These are phyloP conservation scores for Spea hammondii DNA, from an alignment of 2,797 vertebrate genomes.

Conservation along the genomic window DNA sequence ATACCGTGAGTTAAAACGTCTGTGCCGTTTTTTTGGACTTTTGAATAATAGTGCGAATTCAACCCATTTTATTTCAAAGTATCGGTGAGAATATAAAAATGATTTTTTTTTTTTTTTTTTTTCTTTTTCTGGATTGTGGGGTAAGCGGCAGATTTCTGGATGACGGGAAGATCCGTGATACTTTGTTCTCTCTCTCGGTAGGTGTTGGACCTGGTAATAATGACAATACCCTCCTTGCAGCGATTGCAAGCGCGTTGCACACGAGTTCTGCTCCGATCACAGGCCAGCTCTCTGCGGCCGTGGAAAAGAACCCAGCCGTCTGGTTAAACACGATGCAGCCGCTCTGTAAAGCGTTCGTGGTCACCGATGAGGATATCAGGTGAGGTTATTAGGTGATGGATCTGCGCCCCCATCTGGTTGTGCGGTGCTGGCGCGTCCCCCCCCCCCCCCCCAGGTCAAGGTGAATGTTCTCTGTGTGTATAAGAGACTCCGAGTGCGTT, in stretches of 20 bases:
- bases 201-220: constrained; percentile 84
- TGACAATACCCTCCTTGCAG: constrained; percentile 80
- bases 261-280: constrained; percentile 86
- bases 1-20: too few species aligned
- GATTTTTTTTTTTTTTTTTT: too few species aligned
- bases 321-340: constrained; percentile 90
- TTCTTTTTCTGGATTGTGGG: too few species aligned
- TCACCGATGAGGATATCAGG: constrained; percentile 91
- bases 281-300: constrained; percentile 82
- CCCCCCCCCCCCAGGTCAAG: background rate
- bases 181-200: constrained; percentile 53
- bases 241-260: constrained; percentile 89
- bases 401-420: too few species aligned
- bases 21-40: too few species aligned
- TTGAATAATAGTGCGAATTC: too few species aligned
- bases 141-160: too few species aligned
- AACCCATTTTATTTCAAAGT: too few species aligned
- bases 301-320: constrained; percentile 89
- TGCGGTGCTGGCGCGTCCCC: background rate
- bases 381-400: constrained; percentile 58
- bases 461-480: background rate
- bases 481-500: too few species aligned
- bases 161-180: too few species aligned
- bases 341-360: constrained; percentile 85
- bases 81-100: too few species aligned